A percentile compares a stretch with the other conserved stretches of the same genome.
Conservation (phyloP, 2,888 invertebrate genomes). For the Drosophila lacicola region DNA sequence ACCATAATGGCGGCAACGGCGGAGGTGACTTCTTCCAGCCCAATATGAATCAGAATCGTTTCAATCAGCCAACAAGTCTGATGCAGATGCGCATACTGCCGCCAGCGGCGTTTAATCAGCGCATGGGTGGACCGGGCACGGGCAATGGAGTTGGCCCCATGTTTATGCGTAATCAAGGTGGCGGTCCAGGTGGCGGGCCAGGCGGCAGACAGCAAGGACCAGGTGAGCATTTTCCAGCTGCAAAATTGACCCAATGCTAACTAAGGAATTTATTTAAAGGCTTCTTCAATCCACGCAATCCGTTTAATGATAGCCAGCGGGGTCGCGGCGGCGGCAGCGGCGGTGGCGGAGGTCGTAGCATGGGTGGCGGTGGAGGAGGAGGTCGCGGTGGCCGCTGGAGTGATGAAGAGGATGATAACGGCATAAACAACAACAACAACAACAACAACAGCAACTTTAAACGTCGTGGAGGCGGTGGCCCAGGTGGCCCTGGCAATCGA, state of each 20-base stretch:
- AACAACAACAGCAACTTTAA: conserved; percentile 64
- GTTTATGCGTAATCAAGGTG: conserved; percentile 72
- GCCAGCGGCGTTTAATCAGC: conserved; percentile 81
- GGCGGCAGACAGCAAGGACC: conserved; percentile 78
- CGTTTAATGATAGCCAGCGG: conserved; percentile 78
- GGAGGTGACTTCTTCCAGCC: conserved; percentile 79
- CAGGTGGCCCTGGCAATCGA: conserved; percentile 68
- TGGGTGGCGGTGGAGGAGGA: conserved; percentile 55
- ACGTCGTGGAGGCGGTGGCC: conserved; percentile 82
- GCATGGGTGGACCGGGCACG: conserved; percentile 73
- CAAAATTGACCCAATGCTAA: neutral
- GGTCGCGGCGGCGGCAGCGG: conserved; percentile 62
- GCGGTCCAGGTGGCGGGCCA: conserved; percentile 60
- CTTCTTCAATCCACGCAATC: conserved; percentile 82
- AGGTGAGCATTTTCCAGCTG: conserved; percentile 48
- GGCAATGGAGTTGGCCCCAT: conserved; percentile 67
- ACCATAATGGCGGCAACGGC: conserved; percentile 66
- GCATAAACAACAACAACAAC: conserved; percentile 34
- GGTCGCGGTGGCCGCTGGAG: conserved; percentile 71
- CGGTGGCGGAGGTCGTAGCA: conserved; percentile 54
- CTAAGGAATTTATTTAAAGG: conserved; percentile 48
- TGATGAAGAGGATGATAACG: conserved; percentile 71
- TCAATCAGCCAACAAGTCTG: conserved; percentile 83
- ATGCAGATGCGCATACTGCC: conserved; percentile 85
- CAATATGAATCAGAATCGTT: conserved; percentile 84